phyloP scores from a whole-genome alignment of 2,888 invertebrate species.

The Monoplex corrugatus region DNA sequence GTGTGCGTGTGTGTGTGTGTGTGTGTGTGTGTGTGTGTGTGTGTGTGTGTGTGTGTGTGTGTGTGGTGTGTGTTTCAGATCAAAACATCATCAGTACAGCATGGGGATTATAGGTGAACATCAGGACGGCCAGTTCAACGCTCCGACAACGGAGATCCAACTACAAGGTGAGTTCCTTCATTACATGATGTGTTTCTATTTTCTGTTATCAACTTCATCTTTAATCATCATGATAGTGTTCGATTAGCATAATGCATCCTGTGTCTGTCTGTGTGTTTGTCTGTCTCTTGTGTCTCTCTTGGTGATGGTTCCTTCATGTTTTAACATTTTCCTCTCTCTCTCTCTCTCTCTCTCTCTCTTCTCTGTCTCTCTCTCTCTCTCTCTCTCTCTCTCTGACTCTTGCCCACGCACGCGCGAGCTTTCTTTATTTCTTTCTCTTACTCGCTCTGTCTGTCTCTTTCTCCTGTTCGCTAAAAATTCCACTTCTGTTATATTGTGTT shows the following conservation, averaged over 20 bases:
- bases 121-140: slow-evolving; percentile 31
- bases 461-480: too few relatives aligned
- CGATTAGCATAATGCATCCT: neutral
- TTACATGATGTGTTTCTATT: neutral
- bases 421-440: too few relatives aligned
- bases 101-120: slow-evolving; percentile 39
- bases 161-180: slow-evolving; percentile 27
- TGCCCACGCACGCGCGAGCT: too few relatives aligned
- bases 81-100: neutral
- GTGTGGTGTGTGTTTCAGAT: neutral
- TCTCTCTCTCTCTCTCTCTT: neutral
- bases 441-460: too few relatives aligned
- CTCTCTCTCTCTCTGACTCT: neutral
- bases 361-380: neutral
- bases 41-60: neutral
- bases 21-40: neutral
- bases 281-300: neutral
- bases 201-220: neutral
- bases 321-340: neutral
- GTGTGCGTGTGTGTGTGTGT: neutral
- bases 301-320: too few relatives aligned
- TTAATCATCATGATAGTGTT: too few relatives aligned
- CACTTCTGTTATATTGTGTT: too few relatives aligned
- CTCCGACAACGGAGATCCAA: slow-evolving; percentile 37
- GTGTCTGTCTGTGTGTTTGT: neutral